Percentiles rank a stretch among this genome's conserved stretches.
These are phyloP conservation scores for Allobates femoralis DNA, from an alignment of 2,797 vertebrate genomes.

Conservation along the genomic window DNA sequence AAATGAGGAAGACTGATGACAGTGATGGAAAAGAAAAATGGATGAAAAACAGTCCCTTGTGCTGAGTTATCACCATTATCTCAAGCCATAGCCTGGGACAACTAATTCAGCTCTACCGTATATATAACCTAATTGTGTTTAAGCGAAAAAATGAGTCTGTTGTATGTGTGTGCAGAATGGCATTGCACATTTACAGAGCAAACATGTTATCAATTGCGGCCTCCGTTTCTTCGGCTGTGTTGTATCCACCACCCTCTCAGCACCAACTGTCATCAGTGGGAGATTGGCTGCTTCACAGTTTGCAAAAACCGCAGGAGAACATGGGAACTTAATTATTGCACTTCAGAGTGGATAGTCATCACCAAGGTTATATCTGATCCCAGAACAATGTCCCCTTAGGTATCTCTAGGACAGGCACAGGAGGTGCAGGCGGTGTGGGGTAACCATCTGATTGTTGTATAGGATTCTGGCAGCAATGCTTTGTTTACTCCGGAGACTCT, in stretches of 20 bases:
- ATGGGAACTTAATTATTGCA: conserved; percentile 6
- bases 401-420: neutral
- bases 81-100: neutral
- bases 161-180: neutral
- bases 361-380: neutral
- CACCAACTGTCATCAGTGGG: neutral
- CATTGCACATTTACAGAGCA: neutral
- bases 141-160: neutral
- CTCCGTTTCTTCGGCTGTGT: neutral
- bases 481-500: neutral
- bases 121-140: neutral
- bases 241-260: neutral
- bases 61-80: no score
- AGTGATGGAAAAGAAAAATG: no score
- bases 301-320: neutral
- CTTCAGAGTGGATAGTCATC: neutral
- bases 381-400: neutral
- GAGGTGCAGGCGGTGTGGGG: neutral
- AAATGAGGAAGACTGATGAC: no score
- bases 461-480: neutral
- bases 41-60: no score
- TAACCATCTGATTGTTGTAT: neutral
- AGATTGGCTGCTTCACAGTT: neutral
- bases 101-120: neutral
- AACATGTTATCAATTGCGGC: neutral